Evolutionary conservation across 1,140 invertebrate species (phyloP).

Genomic region (Eriosoma lanigerum): DNA sequence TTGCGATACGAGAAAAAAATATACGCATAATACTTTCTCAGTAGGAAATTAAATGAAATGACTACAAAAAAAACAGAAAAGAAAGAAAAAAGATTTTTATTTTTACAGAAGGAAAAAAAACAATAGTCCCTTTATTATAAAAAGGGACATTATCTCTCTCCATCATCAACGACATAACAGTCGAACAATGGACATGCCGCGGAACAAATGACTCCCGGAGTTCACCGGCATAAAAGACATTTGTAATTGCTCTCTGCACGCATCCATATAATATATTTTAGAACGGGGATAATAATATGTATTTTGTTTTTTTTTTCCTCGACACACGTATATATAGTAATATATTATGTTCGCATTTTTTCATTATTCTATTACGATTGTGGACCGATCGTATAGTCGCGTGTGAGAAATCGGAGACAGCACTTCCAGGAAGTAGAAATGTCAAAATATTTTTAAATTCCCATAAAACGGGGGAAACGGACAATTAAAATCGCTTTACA

Average conservation of each 20-base stretch:
- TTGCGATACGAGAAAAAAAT: constrained; percentile 22
- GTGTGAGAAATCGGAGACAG: constrained; percentile 37
- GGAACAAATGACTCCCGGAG: constrained; percentile 52
- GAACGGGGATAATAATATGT: constrained; percentile 42
- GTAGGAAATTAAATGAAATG: constrained; percentile 42
- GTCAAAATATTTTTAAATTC: constrained; percentile 51
- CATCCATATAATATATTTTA: constrained; percentile 20
- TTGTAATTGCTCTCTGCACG: constrained; percentile 47
- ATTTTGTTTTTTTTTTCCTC: constrained; percentile 5
- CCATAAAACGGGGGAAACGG: constrained; percentile 49
- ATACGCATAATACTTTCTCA: constrained; percentile 43
- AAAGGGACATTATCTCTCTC: constrained; percentile 50
- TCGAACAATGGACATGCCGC: constrained; percentile 40
- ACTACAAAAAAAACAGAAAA: neutral
- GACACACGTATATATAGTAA: neutral
- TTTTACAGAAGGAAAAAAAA: constrained; percentile 31
- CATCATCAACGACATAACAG: constrained; percentile 32
- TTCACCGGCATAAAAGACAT: constrained; percentile 50
- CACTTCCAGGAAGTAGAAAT: constrained; percentile 43
- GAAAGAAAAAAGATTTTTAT: constrained; percentile 25
- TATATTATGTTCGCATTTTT: constrained; percentile 3
- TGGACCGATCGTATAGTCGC: neutral
- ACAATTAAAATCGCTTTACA: constrained; percentile 38
- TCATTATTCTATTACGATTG: no score
- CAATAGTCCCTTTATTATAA: constrained; percentile 29